Base-by-base conservation (phyloP, 37 sponge, comb jelly and placozoan species). In the Geodia barretti region DNA sequence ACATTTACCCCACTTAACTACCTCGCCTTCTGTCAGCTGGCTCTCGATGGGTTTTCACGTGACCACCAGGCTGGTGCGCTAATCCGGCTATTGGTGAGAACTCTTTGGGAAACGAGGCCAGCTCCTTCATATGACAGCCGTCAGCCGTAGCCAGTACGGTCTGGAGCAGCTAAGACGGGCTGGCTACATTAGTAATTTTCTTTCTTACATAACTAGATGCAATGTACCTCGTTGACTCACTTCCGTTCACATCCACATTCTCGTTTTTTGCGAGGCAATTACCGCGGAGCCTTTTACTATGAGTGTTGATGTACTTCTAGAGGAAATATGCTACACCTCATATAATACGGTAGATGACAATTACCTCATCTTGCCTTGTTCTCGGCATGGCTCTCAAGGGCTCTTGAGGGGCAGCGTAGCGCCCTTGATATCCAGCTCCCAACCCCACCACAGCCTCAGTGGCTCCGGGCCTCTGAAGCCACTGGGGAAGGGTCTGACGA, bases 391-490 rank as follows among this genome's bases (percentile, higher is more conserved):
- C 39, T 26, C 32, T 82, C 82, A 41, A 91, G n/a, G n/a, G n/a
- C n/a, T n/a, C n/a, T n/a, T n/a, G n/a, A n/a, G n/a, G 69, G 23
- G 72, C 68, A 4, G 79, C 69, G 63, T 79, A 91, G 5, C 91
- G 62, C 28, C 41, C 58, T 1, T 83, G 39, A 47, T 86, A 64
- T 25, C 86, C 74, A 68, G 79, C 83, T 29, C 83, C 87, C 7
- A 73, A n/a, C n/a, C n/a, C 79, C 30, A 77, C 83, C 0, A 91
- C 54, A 0, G 83, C 87, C 54, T 86, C 91, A 14, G 60, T 36
- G 23, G 87, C 91, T 25, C 91, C 91, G 33, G 87, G 84, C 32
- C 91, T 47, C 69, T 73, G 35, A 63, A 86, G 41, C 79, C 89
- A 91, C 28, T 75, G 86, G 41, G 89, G 82, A 62, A 37, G 35